Percentiles rank a stretch among this genome's conserved stretches.
Conservation (phyloP, 2,888 invertebrate species). For the Apamea anceps region DNA sequence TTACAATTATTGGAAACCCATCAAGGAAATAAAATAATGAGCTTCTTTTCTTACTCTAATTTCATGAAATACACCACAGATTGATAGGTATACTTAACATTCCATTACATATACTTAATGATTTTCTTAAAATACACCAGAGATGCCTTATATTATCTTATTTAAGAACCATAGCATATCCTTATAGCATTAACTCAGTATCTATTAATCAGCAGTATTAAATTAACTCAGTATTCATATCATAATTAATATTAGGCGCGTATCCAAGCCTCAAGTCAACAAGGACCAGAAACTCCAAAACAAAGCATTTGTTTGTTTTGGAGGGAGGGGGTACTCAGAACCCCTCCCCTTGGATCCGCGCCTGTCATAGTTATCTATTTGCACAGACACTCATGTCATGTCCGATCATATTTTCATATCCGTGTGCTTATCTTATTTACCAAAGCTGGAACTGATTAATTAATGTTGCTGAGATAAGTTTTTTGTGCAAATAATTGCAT, state of each 20-base stretch:
- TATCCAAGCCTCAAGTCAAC: conserved; percentile 24
- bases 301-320: conserved; percentile 13
- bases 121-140: not conserved
- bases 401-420: conserved; percentile 17
- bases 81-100: not conserved
- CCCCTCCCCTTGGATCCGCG: conserved; percentile 34
- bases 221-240: not conserved
- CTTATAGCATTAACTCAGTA: not conserved
- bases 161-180: not conserved
- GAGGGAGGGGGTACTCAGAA: conserved; percentile 18
- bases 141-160: not conserved
- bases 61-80: conserved; percentile 18
- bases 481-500: conserved; percentile 9
- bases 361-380: conserved; percentile 30
- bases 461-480: not conserved
- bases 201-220: not conserved
- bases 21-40: not conserved
- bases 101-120: not conserved
- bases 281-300: conserved; percentile 18
- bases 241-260: conserved; percentile 21
- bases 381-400: conserved; percentile 20
- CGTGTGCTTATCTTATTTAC: not conserved
- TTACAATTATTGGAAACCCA: not conserved
- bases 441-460: not conserved
- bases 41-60: not conserved